Base-by-base conservation (phyloP, 2,888 invertebrate species). In the Gymnocheta viridis region DNA sequence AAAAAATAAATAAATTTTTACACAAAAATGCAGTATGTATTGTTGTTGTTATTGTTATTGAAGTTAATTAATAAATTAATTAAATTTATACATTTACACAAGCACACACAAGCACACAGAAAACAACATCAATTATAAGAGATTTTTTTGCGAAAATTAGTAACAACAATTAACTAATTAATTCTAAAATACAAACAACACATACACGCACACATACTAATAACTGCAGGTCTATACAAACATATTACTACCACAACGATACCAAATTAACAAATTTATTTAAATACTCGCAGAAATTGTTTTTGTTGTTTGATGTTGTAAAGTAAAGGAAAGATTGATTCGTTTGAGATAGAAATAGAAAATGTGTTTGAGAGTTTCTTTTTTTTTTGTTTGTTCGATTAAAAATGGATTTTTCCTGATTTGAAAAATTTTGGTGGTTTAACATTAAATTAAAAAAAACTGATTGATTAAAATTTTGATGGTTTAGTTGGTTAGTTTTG, bases 151-250 rank as follows among this genome's bases (percentile, higher is more conserved):
- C n/a, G 10, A 12, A 35, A 76, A 76, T 24, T 47, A 17, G 2
- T 38, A 67, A 60, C 38, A 67, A 67, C 27, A 49, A 77, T 67
- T 67, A 60, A 51, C 12, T 27, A 49, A 69, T 77, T 69, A 69
- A 60, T 29, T 49, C n/a, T 60, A 49, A n/a, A 32, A 60, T 3
- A 79, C 14, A 60, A 58, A 72, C 27, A 64, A 54, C 62, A 70
- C 24, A 9, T 56, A 56, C 70, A 64, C 72, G 12, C 35, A 64
- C 41, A 19, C 41, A 54, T n/a, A 78, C 12, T 29, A 54, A 58
- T 5, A 66, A 62, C 32, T 44, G 32, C 56, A 47, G 32, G 27
- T 14, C n/a, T 38, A 17, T 29, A 47, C n/a, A 29, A 32, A 51
- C 24, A 62, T 38, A 29, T 10, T 35, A 27, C 73, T 67, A 47